Conservation (phyloP, 2,797 vertebrate species). For the Sebastes iracundus region DNA sequence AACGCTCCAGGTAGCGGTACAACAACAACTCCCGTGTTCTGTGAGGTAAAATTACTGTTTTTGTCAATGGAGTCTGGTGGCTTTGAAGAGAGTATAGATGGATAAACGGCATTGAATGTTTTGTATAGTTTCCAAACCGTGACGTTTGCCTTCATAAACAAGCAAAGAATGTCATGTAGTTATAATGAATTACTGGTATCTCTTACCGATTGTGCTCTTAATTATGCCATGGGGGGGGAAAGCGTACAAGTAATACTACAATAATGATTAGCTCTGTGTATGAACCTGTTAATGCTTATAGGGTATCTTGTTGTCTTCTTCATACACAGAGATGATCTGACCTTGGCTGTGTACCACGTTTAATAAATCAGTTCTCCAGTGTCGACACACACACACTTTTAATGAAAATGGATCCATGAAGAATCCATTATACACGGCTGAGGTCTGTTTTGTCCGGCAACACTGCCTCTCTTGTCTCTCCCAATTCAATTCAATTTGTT, state of each 20-base stretch:
- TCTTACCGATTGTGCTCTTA: neutral
- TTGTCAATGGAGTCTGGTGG: neutral
- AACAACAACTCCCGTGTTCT: no score
- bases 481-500: constrained; percentile 2
- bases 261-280: neutral
- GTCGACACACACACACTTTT: neutral
- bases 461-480: neutral
- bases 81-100: neutral
- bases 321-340: neutral
- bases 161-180: neutral
- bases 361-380: constrained; percentile 10
- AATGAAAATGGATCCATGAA: constrained; percentile 18
- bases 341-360: neutral
- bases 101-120: no score
- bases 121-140: neutral
- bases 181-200: no score
- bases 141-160: neutral
- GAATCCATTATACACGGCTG: constrained; percentile 33
- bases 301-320: neutral
- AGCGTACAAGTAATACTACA: neutral
- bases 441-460: constrained; percentile 6
- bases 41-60: neutral
- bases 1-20: neutral
- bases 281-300: neutral
- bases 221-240: neutral